Evolutionary conservation across 2,797 vertebrate species (phyloP).

Genomic region (Thunnus albacares): DNA sequence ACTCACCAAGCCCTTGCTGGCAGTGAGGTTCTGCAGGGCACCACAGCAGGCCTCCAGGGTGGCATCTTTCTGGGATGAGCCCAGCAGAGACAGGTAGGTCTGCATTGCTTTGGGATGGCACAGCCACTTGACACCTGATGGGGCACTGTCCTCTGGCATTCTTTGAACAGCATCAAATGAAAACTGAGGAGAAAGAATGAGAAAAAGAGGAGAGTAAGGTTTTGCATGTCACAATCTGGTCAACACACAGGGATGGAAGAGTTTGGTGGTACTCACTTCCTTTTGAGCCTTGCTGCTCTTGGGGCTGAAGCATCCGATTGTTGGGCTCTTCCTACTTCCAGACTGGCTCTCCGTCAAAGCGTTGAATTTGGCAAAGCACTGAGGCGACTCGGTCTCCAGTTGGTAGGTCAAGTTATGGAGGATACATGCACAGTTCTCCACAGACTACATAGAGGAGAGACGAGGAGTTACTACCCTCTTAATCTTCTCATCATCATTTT

Average conservation of each 20-base stretch:
- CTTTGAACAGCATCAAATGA: slow-evolving; percentile 64
- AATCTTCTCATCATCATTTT: neutral
- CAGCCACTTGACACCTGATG: slow-evolving; percentile 87
- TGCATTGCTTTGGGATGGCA: slow-evolving; percentile 90
- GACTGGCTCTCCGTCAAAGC: slow-evolving; percentile 48
- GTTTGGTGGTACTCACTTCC: slow-evolving; percentile 31
- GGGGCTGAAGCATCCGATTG: slow-evolving; percentile 93
- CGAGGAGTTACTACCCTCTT: slow-evolving; percentile 1
- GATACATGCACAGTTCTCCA: slow-evolving; percentile 95
- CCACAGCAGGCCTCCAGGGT: slow-evolving; percentile 93
- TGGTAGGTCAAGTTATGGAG: slow-evolving; percentile 95
- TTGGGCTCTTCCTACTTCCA: slow-evolving; percentile 78
- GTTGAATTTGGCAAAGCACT: slow-evolving; percentile 84
- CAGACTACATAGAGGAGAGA: slow-evolving; percentile 82
- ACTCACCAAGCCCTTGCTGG: slow-evolving; percentile 87
- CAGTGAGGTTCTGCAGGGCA: slow-evolving; percentile 95
- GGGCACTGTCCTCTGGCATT: slow-evolving; percentile 81
- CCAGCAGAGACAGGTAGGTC: slow-evolving; percentile 90
- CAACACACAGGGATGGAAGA: neutral
- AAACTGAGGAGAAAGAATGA: slow-evolving; percentile 71
- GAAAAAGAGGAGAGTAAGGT: neutral
- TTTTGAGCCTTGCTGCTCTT: slow-evolving; percentile 86
- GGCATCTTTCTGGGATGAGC: slow-evolving; percentile 87
- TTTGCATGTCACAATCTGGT: neutral
- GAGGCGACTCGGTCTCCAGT: slow-evolving; percentile 89